These are phyloP conservation scores for Mixornis gularis DNA, from an alignment of 2,113 vertebrate species.

Conservation along the genomic window DNA sequence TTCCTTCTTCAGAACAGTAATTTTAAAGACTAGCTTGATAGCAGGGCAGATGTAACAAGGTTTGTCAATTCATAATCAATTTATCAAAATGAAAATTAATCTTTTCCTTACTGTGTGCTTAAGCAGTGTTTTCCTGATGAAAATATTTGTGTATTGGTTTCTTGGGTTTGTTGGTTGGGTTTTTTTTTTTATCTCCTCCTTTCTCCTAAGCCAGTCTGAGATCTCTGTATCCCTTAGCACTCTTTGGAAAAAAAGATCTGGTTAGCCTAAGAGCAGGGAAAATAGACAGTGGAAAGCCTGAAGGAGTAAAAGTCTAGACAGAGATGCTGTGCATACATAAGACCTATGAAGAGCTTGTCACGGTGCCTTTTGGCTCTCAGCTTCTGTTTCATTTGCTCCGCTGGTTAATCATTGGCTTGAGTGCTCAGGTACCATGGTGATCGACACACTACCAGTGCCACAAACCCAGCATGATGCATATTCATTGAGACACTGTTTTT, in stretches of 20 bases:
- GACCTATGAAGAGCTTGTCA: background rate
- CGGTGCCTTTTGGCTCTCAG: background rate
- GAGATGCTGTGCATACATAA: background rate
- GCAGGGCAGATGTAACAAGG: background rate
- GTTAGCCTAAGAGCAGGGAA: background rate
- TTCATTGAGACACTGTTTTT: background rate
- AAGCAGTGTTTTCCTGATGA: background rate
- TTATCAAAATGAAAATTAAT: background rate
- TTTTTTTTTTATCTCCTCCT: background rate
- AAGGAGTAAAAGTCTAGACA: background rate
- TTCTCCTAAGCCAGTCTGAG: background rate
- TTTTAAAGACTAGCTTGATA: background rate
- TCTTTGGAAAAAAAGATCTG: background rate
- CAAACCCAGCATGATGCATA: background rate
- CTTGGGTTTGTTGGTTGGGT: background rate
- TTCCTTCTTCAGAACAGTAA: background rate
- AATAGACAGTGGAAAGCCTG: background rate
- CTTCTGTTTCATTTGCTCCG: background rate
- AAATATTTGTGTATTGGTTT: background rate
- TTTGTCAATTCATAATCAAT: background rate
- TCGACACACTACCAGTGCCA: background rate
- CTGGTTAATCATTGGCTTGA: conserved; percentile 40
- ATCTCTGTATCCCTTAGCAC: background rate
- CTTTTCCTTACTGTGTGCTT: background rate
- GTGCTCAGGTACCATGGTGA: conserved; percentile 23